Conservation (phyloP, 1,140 invertebrate genomes). For the Brachionus sp. region DNA sequence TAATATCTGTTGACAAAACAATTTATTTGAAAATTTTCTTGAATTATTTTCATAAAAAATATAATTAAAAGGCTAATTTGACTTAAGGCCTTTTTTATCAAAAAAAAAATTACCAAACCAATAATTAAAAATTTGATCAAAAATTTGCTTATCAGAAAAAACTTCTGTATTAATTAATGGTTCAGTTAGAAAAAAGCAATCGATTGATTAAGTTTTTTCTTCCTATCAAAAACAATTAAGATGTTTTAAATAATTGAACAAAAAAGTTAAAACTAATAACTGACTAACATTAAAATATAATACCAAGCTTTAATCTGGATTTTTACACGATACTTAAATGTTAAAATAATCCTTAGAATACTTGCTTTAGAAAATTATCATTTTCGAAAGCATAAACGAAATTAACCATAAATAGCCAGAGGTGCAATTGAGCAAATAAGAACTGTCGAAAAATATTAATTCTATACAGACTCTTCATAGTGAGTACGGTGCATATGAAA, state of each 20-base stretch:
- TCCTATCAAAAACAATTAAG: not conserved
- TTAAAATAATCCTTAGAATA: not conserved
- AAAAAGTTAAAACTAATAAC: not conserved
- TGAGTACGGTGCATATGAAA: not conserved
- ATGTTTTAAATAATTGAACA: not conserved
- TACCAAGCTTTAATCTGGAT: not conserved
- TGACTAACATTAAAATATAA: too few species aligned
- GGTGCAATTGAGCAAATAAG: conserved; percentile 1
- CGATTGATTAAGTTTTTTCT: not conserved
- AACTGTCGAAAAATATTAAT: conserved; percentile 4
- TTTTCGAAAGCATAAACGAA: not conserved
- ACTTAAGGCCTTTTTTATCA: not conserved
- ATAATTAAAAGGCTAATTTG: too few species aligned
- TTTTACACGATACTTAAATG: not conserved
- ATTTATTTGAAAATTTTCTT: too few species aligned
- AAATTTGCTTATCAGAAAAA: not conserved
- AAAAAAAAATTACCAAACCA: not conserved
- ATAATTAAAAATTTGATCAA: not conserved
- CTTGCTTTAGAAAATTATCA: not conserved
- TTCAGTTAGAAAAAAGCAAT: not conserved
- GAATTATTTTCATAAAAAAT: too few species aligned
- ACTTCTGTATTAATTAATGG: not conserved
- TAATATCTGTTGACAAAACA: too few species aligned
- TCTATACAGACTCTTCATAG: not conserved
- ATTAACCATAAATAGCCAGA: not conserved